Percentiles rank a stretch among this genome's conserved stretches.
These are phyloP conservation scores for Vimba vimba DNA, from an alignment of 2,113 vertebrate species.

Conservation along the genomic window DNA sequence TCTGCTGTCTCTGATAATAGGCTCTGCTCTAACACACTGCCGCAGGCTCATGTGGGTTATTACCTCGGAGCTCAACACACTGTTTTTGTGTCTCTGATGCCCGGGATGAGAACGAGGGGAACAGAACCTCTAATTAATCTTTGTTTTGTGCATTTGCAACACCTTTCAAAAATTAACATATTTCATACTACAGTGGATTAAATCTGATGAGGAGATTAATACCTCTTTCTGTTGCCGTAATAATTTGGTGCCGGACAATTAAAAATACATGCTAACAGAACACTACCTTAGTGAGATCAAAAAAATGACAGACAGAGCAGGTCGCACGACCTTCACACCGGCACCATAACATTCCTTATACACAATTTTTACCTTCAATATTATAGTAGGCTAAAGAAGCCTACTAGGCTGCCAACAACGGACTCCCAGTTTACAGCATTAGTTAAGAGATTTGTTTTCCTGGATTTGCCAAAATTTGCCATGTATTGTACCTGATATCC, in stretches of 20 bases:
- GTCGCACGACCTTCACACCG: not conserved
- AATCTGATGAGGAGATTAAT: not conserved
- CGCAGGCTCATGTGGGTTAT: slow-evolving; percentile 49
- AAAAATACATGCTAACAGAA: not conserved
- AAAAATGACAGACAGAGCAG: not conserved
- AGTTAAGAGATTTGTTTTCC: too few relatives aligned
- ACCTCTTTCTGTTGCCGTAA: not conserved
- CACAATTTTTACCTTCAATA: too few relatives aligned
- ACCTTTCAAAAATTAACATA: not conserved
- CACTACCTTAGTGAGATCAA: not conserved
- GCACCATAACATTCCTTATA: not conserved
- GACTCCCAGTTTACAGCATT: too few relatives aligned
- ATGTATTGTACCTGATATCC: too few relatives aligned
- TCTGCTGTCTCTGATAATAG: slow-evolving; percentile 36
- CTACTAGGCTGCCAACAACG: too few relatives aligned
- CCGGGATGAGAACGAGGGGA: slow-evolving; percentile 21
- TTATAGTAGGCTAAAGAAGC: too few relatives aligned
- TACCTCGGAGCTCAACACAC: slow-evolving; percentile 44
- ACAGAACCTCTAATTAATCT: slow-evolving; percentile 44
- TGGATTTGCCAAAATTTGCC: too few relatives aligned
- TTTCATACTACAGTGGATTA: not conserved
- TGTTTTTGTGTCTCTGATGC: slow-evolving; percentile 30
- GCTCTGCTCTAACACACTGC: slow-evolving; percentile 40
- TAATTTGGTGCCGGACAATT: not conserved
- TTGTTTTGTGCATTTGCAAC: not conserved